Evolutionary conservation across 2,888 invertebrate species (phyloP).

Genomic region (Torymus aiolomorphi): DNA sequence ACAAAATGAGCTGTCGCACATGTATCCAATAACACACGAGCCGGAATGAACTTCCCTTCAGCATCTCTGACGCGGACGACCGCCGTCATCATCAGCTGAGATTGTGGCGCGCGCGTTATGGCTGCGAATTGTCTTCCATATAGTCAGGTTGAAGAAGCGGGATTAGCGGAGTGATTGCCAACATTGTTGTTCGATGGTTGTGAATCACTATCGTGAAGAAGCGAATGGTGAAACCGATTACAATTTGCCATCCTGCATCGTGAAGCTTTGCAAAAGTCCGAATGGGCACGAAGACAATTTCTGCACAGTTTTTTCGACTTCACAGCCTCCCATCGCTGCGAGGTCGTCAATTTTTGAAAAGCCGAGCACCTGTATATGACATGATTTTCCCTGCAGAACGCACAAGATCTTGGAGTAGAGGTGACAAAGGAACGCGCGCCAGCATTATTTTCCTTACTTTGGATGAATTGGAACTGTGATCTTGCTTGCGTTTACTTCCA

Average conservation of each 20-base stretch:
- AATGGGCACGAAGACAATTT: constrained; percentile 2
- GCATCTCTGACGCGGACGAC: background rate
- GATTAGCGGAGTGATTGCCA: too few species aligned
- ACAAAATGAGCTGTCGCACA: too few species aligned
- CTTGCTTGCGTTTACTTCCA: too few species aligned
- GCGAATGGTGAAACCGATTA: background rate
- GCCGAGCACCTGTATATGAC: background rate
- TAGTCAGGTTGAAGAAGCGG: too few species aligned
- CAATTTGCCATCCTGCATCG: background rate
- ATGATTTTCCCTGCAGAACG: background rate
- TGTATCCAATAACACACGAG: constrained; percentile 7
- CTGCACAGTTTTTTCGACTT: background rate
- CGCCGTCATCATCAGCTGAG: constrained; percentile 16
- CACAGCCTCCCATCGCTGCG: background rate
- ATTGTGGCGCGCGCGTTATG: background rate
- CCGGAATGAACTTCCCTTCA: background rate
- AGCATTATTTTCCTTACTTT: background rate
- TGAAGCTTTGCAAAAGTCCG: background rate
- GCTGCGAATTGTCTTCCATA: too few species aligned
- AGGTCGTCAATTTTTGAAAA: background rate
- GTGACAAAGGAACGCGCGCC: background rate
- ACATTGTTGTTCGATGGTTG: background rate
- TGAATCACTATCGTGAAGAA: background rate
- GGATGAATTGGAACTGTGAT: too few species aligned
- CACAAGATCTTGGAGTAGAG: background rate